Base-by-base conservation (phyloP, 2,888 invertebrate genomes). In the Pilophorus perplexus region DNA sequence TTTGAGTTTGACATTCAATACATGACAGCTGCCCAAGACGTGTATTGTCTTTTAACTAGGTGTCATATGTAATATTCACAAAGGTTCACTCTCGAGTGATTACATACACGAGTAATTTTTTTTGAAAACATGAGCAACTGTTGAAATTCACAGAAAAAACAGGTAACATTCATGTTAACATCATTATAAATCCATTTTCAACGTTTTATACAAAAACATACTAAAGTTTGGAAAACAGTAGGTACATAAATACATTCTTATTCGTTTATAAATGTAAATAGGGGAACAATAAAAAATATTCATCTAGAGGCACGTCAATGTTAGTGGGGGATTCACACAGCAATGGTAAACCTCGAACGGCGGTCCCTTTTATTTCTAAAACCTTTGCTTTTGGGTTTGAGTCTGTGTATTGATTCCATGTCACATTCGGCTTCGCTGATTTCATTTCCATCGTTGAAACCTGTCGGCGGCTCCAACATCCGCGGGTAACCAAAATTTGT, bases 361-460 rank as follows among this genome's bases (percentile, higher is more conserved):
- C 69, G 64, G 42, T 69, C 69, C 37, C 69, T 25, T 37, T 69
- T 69, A 40, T 42, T 48, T 20, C 67, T 38, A 44, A 69, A 64
- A n/a, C 67, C 69, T 67, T 67, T 69, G 28, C 28, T 54, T 57
- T 66, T 55, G 18, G 54, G 59, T 48, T 72, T 72, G 46, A 70
- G 67, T 50, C 67, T 68, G 37, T 68, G 67, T 42, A 71, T 44
- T 2, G 71, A 68, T 57, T 72, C 70, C 68, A 72, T 72, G 66
- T 74, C 73, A 57, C 72, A 72, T 66, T 73, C 72, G 3, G 71
- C 72, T 67, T 72, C 72, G 50, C 71, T 72, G 52, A 67, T 66
- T 64, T 74, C 73, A 20, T 69, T 69, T 25, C 69, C 62, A 62
- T 73, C 74, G 14, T 72, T 71, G 65, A 74, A 74, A n/a, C 74